Conservation (phyloP, 2,797 vertebrate genomes). For the Lateolabrax maculatus region DNA sequence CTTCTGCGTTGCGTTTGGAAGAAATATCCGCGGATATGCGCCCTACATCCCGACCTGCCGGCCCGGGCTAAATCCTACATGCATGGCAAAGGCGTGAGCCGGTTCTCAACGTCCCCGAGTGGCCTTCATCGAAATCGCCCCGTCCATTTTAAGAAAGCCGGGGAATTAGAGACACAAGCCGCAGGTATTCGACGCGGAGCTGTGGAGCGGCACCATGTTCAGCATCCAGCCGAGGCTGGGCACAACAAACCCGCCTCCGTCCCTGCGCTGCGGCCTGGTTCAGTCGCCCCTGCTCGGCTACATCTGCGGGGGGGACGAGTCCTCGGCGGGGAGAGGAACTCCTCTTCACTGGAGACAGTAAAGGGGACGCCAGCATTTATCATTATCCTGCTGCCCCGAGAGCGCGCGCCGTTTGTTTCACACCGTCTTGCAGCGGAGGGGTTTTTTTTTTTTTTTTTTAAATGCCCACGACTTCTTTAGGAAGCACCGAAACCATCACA, state of each 20-base stretch:
- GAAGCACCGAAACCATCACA: slow-evolving; percentile 36
- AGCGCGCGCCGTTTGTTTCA: slow-evolving; percentile 28
- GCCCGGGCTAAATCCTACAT: slow-evolving; percentile 69
- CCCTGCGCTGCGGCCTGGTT: slow-evolving; percentile 62
- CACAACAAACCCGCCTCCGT: slow-evolving; percentile 66
- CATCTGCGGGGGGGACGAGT: slow-evolving; percentile 58
- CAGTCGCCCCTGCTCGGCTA: slow-evolving; percentile 56
- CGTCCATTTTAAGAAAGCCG: slow-evolving; percentile 78
- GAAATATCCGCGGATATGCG: slow-evolving; percentile 58
- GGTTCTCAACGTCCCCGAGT: slow-evolving; percentile 70
- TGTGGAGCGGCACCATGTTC: slow-evolving; percentile 63
- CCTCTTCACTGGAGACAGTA: slow-evolving; percentile 26
- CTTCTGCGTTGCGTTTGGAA: slow-evolving; percentile 31
- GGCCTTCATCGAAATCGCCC: slow-evolving; percentile 56
- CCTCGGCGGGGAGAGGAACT: slow-evolving; percentile 35
- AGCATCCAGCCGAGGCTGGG: slow-evolving; percentile 64
- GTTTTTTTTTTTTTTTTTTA: neutral
- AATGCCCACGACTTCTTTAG: slow-evolving; percentile 44
- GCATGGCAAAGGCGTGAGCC: slow-evolving; percentile 57
- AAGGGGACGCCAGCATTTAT: slow-evolving; percentile 48
- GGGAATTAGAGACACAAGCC: slow-evolving; percentile 44
- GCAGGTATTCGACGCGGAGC: slow-evolving; percentile 57
- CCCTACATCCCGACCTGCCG: slow-evolving; percentile 69
- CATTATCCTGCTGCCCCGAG: slow-evolving; percentile 54
- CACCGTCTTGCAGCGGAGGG: slow-evolving; percentile 8